Evolutionary conservation across 2,113 vertebrate genomes (phyloP).

Genomic region (Pholis gunnellus): DNA sequence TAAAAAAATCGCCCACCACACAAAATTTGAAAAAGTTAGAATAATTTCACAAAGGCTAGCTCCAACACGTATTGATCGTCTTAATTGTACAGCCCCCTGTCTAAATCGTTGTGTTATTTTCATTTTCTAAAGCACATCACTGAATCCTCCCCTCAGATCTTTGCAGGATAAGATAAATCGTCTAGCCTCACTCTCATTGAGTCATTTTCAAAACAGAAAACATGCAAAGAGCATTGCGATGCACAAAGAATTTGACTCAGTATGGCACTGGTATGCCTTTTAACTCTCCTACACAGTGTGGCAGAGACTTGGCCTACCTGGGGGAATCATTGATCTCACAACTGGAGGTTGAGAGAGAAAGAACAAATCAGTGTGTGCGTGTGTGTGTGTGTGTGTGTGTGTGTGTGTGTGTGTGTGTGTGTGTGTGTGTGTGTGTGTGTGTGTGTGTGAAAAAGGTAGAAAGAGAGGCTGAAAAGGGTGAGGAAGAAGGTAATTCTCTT

Average conservation of each 20-base stretch:
- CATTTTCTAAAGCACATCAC: slow-evolving; percentile 20
- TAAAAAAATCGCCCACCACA: not conserved
- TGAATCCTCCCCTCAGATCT: slow-evolving; percentile 26
- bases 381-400: slow-evolving; percentile 15
- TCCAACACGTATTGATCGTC: not conserved
- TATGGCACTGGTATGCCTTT: slow-evolving; percentile 52
- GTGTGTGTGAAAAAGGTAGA: slow-evolving; percentile 9
- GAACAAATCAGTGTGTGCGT: slow-evolving; percentile 4
- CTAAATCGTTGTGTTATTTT: slow-evolving; percentile 24
- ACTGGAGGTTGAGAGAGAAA: slow-evolving; percentile 41
- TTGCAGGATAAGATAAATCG: slow-evolving; percentile 18
- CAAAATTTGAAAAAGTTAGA: not conserved
- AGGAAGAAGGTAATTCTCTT: slow-evolving; percentile 44
- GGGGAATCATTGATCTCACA: slow-evolving; percentile 67
- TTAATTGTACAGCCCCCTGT: slow-evolving; percentile 12
- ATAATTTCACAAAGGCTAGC: not conserved
- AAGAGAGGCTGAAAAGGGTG: slow-evolving; percentile 32
- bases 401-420: slow-evolving; percentile 20
- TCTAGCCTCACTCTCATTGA: slow-evolving; percentile 30
- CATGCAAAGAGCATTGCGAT: slow-evolving; percentile 38
- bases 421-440: not conserved
- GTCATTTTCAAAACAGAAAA: slow-evolving; percentile 41
- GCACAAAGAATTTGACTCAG: slow-evolving; percentile 55
- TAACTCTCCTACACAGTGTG: slow-evolving; percentile 58
- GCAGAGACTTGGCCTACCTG: slow-evolving; percentile 58